Evolutionary conservation across 1,140 invertebrate species (phyloP).

Genomic region (Orussus abietinus): DNA sequence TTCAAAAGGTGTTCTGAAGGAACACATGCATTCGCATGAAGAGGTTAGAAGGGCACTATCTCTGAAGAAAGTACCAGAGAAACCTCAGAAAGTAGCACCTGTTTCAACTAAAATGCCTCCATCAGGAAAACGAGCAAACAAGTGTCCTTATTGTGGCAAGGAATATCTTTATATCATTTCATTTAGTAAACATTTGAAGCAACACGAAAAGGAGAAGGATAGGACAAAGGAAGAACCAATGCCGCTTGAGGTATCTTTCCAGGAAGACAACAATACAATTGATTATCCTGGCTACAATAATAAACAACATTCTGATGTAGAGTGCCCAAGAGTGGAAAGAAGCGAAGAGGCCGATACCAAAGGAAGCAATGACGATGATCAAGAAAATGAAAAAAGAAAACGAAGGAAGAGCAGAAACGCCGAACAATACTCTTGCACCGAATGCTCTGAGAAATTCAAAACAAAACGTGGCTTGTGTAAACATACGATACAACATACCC

Average conservation of each 20-base stretch:
- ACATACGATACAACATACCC: slow-evolving; percentile 24
- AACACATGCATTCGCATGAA: slow-evolving; percentile 50
- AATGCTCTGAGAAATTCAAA: slow-evolving; percentile 31
- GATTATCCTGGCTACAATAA: slow-evolving; percentile 25
- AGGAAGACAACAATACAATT: slow-evolving; percentile 34
- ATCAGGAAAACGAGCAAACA: slow-evolving; percentile 46
- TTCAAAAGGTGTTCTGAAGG: slow-evolving; percentile 44
- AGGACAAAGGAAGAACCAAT: slow-evolving; percentile 25
- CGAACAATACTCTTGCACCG: slow-evolving; percentile 25
- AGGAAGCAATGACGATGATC: slow-evolving; percentile 4
- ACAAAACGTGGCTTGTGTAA: slow-evolving; percentile 29
- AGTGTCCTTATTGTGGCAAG: slow-evolving; percentile 50
- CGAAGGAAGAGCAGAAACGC: slow-evolving; percentile 7
- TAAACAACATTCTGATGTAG: slow-evolving; percentile 17
- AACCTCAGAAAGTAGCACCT: slow-evolving; percentile 21
- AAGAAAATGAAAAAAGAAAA: slow-evolving; percentile 15
- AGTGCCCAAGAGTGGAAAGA: background rate
- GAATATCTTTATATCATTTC: slow-evolving; percentile 51
- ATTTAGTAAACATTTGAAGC: slow-evolving; percentile 48
- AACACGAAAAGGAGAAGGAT: slow-evolving; percentile 40
- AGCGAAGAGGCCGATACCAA: background rate
- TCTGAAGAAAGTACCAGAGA: slow-evolving; percentile 35
- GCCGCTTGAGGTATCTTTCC: slow-evolving; percentile 33
- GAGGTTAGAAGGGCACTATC: slow-evolving; percentile 41
- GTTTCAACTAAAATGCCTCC: slow-evolving; percentile 26